phyloP scores from a whole-genome alignment of 2,113 vertebrate genomes.

The Arenaria interpres region DNA sequence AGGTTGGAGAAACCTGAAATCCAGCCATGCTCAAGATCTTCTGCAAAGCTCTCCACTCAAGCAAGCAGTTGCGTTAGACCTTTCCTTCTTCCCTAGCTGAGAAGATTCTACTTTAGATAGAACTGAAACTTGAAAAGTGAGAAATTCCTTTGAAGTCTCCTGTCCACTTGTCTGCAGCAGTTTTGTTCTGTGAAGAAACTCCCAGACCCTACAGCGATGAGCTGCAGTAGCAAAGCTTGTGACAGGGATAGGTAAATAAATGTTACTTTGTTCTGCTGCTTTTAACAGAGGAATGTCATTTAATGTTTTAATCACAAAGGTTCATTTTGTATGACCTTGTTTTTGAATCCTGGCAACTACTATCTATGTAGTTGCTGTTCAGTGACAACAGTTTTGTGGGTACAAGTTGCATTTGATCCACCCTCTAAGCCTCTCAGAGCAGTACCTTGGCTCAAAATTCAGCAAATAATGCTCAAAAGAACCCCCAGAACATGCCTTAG shows the following conservation, averaged over 20 bases:
- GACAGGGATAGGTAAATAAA: background rate
- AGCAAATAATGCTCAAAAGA: background rate
- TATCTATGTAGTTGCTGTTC: background rate
- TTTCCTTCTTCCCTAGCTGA: background rate
- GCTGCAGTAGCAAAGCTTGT: background rate
- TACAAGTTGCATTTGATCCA: background rate
- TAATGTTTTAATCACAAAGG: background rate
- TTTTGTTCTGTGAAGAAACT: background rate
- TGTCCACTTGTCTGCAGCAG: background rate
- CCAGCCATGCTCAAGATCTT: background rate
- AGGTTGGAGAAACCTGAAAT: background rate
- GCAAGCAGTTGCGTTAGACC: background rate
- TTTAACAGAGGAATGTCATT: background rate
- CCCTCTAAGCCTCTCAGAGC: background rate
- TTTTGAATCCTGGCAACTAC: background rate
- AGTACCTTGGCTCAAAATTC: background rate
- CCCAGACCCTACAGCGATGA: background rate
- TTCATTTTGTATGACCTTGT: background rate
- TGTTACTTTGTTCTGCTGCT: background rate
- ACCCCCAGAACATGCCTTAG: background rate
- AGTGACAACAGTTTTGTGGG: background rate
- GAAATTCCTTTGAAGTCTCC: background rate
- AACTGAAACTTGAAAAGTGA: background rate
- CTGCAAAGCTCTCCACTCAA: background rate
- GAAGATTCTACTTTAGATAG: background rate